phyloP scores from a whole-genome alignment of 2,113 vertebrate genomes.

The Oreochromis tanganicae region DNA sequence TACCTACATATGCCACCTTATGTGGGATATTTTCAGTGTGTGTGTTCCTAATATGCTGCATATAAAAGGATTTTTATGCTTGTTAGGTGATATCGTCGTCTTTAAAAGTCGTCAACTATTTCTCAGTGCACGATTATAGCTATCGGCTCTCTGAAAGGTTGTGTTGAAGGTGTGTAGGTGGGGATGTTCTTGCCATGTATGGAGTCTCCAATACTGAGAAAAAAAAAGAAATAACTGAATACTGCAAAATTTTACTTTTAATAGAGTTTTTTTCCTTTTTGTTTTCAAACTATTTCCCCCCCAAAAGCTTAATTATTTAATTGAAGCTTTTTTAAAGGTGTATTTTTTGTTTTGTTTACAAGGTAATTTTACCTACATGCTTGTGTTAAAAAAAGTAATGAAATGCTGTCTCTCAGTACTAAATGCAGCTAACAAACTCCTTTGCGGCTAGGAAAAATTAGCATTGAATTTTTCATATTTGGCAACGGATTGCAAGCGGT shows the following conservation, averaged over 20 bases:
- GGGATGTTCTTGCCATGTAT: not conserved
- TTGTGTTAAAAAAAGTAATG: not conserved
- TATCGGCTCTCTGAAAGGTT: not conserved
- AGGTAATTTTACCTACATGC: not conserved
- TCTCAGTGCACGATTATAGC: not conserved
- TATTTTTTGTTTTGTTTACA: not conserved
- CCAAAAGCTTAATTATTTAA: not conserved
- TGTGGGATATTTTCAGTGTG: not conserved
- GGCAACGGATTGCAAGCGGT: not conserved
- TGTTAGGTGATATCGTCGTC: not conserved
- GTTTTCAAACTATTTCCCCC: not conserved
- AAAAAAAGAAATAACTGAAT: not conserved
- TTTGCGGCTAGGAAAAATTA: fast-evolving
- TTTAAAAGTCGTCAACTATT: not conserved
- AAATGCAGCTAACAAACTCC: not conserved
- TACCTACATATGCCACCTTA: not conserved
- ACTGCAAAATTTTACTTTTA: not conserved
- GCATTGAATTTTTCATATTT: not conserved
- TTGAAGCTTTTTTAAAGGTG: not conserved
- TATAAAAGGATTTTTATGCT: not conserved
- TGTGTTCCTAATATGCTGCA: not conserved
- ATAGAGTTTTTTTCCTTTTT: not conserved
- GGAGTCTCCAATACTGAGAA: not conserved
- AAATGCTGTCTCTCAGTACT: not conserved
- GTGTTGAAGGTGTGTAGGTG: not conserved